A percentile compares a stretch with the other conserved stretches of the same genome.
phyloP scores from a whole-genome alignment of 92 coral and sea anemone genomes.

The Zoanthus sociatus region DNA sequence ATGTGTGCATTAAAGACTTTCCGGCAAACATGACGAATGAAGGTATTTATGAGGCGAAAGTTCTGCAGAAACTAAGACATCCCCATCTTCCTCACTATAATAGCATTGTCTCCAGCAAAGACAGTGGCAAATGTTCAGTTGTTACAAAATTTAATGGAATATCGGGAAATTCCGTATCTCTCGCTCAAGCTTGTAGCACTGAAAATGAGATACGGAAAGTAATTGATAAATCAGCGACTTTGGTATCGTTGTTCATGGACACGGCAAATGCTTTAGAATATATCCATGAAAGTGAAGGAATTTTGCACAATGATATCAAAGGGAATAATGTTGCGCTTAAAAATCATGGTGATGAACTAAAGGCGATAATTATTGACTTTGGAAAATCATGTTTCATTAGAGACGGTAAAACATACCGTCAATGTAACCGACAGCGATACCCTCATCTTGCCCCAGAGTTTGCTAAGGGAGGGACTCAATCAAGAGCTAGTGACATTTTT shows the following conservation, averaged over 20 bases:
- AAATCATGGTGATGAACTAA: neutral
- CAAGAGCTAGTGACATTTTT: too few species aligned
- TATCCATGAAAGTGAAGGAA: neutral
- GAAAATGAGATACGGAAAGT: neutral
- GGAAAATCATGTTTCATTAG: neutral
- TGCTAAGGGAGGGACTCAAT: too few species aligned
- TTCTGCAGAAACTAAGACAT: too few species aligned
- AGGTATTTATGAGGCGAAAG: too few species aligned
- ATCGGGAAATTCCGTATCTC: neutral
- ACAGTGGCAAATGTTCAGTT: too few species aligned
- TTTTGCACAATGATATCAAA: conserved; percentile 17
- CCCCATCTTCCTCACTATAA: too few species aligned
- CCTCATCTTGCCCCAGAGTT: neutral
- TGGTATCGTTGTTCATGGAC: neutral
- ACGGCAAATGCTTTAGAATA: neutral
- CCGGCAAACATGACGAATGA: too few species aligned
- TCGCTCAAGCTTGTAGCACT: neutral
- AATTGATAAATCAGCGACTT: neutral
- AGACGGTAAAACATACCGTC: neutral
- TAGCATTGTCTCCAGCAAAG: too few species aligned
- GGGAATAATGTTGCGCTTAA: conserved; percentile 6
- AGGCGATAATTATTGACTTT: conserved; percentile 21
- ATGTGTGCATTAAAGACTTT: neutral
- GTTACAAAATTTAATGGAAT: conserved; percentile 1
- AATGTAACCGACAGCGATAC: conserved; percentile 6